Base-by-base conservation (phyloP, 1,140 invertebrate genomes). In the Ostrea edulis region DNA sequence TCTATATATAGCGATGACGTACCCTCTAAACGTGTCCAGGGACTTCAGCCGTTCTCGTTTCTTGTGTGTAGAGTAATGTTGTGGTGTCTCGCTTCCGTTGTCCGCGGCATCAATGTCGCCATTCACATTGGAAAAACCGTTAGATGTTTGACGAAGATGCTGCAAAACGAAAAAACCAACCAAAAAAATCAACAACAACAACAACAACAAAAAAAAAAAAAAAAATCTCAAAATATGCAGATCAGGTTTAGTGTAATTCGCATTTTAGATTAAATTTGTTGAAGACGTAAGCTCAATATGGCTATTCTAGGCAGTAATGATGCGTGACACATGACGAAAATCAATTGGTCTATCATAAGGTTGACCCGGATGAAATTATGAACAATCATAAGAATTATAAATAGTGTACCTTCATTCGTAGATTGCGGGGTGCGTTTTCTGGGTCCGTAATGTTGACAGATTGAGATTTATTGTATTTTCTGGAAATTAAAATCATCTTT, bases 21-120 rank as follows among this genome's bases (percentile, higher is more conserved):
- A 97, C 97, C 97, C 97, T 94, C 97, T 96, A 91, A 98, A 97
- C 2, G 97, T 97, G 91, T 98, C 97, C 77, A 98, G 95, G n/a
- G 97, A 97, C n/a, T 90, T 90, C 17, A 94, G 88, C 51, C 94
- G 84, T 17, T 91, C 29, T 17, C 68, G 35, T 52, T 83, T 83
- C 7, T 54, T 83, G 44, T 83, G 82, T 20, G 82, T 83, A 1
- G 68, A 77, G 4, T 77, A 77, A 11, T 35, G 68, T 3, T 11
- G 68, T 11, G 22, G 68, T 12, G 68, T 9, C 9, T 77, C 29
- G 68, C 11, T 77, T 35, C 25, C 12, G 5, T 77, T 25, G 29
- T 35, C 4, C 9, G 68, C 9, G 11, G 25, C 12, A 14, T 25
- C 68, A 25, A 14, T 35, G 9, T 77, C 22, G 12, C 51, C 82